Base-by-base conservation (phyloP, 37 sponge, comb jelly and placozoan genomes). In the Axinella damicornis region DNA sequence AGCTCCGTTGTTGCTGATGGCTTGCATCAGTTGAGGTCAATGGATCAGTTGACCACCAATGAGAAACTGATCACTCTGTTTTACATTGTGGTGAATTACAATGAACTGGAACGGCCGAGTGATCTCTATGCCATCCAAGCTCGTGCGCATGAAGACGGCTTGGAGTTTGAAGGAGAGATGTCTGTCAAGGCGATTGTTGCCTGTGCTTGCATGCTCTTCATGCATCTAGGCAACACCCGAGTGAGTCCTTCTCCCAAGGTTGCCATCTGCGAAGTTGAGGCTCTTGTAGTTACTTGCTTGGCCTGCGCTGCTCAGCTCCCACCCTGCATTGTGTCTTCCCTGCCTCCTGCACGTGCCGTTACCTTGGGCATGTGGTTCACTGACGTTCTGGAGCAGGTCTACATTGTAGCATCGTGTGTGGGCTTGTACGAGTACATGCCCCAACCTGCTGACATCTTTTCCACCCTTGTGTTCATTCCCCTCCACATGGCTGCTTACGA, bases 371-470 rank as follows among this genome's bases (percentile, higher is more conserved):
- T 37, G 73, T 62, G 76, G 52, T 88, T 88, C 77, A 41, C 82
- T 32, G 77, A 82, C 25, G 22, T 88, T 2, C 6, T 88, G 11
- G 68, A 88, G 32, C 82, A 76, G n/a, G 58, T 68, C 34, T 69
- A 76, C 32, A 9, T 67, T 14, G 36, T 88, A 27, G 82, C 89
- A 19, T 82, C 82, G 12, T 67, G 20, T 25, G 76, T 88, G 1
- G 70, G 67, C 0, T 69, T 88, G 16, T 16, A 18, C 12, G 53
- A 54, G 12, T 17, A 54, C 20, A 70, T 88, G 0, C 83, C 89
- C 4, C 24, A 53, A 12, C 89, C 82, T 1, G 71, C 41, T 0
- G 16, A 19, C 17, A 20, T 88, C 30, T 88, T 82, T 35, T 82
- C 74, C 53, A 14, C 83, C 57, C 25, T 66, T 57, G 69, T 68